phyloP scores from a whole-genome alignment of 2,113 vertebrate species.

The Scatophagus argus region DNA sequence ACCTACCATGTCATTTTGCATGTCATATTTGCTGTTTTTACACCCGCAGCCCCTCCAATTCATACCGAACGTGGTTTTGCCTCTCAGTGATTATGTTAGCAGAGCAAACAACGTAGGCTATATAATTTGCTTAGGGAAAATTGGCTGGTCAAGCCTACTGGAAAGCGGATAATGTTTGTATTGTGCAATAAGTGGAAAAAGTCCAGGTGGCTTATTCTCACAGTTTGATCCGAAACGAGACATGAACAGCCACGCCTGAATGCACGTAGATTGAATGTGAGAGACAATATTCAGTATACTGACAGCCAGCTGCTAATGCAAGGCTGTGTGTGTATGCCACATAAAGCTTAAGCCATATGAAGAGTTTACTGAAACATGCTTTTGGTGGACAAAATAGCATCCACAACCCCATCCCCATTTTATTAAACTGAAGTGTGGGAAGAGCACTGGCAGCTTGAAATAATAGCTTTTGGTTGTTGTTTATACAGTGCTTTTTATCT shows the following conservation, averaged over 20 bases:
- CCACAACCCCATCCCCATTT: too few relatives aligned
- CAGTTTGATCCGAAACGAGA: constrained; percentile 38
- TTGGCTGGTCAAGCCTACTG: constrained; percentile 34
- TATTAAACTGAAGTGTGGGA: neutral
- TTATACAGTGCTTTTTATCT: neutral
- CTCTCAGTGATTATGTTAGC: constrained; percentile 29
- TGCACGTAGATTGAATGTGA: neutral
- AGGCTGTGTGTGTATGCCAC: neutral
- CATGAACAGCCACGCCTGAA: constrained; percentile 3
- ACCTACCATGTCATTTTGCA: too few relatives aligned
- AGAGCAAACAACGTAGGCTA: constrained; percentile 58
- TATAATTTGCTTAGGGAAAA: constrained; percentile 52
- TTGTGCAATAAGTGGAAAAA: constrained; percentile 21
- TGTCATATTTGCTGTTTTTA: neutral
- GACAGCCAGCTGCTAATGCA: neutral
- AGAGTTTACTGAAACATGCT: neutral
- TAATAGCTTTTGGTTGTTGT: constrained; percentile 25
- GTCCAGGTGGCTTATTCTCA: constrained; percentile 56
- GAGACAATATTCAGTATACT: neutral
- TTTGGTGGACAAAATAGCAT: neutral
- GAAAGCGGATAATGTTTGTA: constrained; percentile 55
- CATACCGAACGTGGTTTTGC: constrained; percentile 23
- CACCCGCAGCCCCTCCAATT: neutral
- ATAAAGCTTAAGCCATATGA: neutral
- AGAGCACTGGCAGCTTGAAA: constrained; percentile 1